phyloP scores from a whole-genome alignment of 2,113 vertebrate genomes.

The Callopanchax toddi region DNA sequence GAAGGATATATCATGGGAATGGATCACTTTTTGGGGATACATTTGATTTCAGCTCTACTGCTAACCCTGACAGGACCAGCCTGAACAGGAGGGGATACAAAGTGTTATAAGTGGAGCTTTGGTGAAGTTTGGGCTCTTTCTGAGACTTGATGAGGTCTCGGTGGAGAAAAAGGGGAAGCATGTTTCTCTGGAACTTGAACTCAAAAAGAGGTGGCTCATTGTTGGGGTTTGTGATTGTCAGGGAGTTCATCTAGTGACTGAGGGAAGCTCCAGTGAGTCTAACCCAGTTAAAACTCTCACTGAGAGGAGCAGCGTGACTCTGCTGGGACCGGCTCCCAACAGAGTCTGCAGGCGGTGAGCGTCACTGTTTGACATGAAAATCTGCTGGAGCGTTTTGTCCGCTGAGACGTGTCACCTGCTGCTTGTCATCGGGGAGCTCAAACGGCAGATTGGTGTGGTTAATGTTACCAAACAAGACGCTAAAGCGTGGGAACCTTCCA shows the following conservation, averaged over 20 bases:
- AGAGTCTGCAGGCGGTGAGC: slow-evolving; percentile 24
- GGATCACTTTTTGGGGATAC: slow-evolving; percentile 28
- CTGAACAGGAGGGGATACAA: slow-evolving; percentile 40
- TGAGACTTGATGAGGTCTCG: slow-evolving; percentile 35
- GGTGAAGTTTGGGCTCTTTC: slow-evolving; percentile 24
- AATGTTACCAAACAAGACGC: slow-evolving; percentile 33
- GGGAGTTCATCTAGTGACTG: slow-evolving; percentile 15
- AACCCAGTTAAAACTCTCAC: slow-evolving; percentile 33
- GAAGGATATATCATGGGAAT: slow-evolving; percentile 15
- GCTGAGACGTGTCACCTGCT: slow-evolving; percentile 53
- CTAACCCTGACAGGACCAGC: slow-evolving; percentile 19
- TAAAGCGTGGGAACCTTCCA: slow-evolving; percentile 51
- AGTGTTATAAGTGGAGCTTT: slow-evolving; percentile 31
- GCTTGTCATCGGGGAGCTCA: slow-evolving; percentile 29
- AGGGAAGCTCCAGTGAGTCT: slow-evolving; percentile 12
- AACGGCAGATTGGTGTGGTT: slow-evolving; percentile 36
- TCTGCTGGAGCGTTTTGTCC: slow-evolving; percentile 43
- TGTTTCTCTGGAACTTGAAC: slow-evolving; percentile 41
- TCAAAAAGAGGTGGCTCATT: slow-evolving; percentile 21
- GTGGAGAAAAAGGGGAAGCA: neutral
- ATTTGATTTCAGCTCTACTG: slow-evolving; percentile 18
- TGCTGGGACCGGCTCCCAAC: slow-evolving; percentile 33
- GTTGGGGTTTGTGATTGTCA: neutral
- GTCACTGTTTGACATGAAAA: slow-evolving; percentile 37
- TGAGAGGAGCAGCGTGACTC: slow-evolving; percentile 19